Evolutionary conservation across 2,113 vertebrate genomes (phyloP), one percentile per base, ranked within the genome.

Genomic region (Phycodurus eques): DNA sequence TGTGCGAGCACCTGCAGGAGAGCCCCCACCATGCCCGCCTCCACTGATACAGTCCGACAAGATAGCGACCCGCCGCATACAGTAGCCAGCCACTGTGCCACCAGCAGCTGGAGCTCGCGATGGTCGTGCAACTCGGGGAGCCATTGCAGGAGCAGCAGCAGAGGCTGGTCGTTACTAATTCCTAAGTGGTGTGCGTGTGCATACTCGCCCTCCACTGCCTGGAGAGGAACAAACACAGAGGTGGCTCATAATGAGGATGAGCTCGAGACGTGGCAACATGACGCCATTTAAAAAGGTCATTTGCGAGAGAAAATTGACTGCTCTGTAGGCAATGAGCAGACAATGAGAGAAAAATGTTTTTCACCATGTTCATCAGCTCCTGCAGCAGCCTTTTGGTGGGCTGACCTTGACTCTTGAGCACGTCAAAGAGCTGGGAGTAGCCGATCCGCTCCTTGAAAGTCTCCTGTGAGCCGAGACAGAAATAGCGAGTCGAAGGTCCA

Each of bases 371-470:
- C 89, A 99, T 95, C 62, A 99, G 92, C 82, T 98, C 96, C 85
- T 98, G 95, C 35, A 99, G 85, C 44, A 99, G 95, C n/a, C 92
- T 88, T 43, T 93, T 94, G 78, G 95, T 95, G 39, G 98, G 96
- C 61, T 93, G 94, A 35, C 96, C 96, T 59, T 96, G 96, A 87
- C 96, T 97, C 89, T 92, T 96, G 74, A 99, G 89, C 57, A 98
- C 95, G 75, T 99, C 98, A 2, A 93, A 94, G 72, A 99, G 90
- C 79, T 99, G 97, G 0, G 93, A 78, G 77, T 99, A 99, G 79
- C 97, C 96, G 0, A 99, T 98, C 74, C 97, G 93, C 70, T 99
- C 98, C 87, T 99, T 99, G 83, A 99, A 99, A 71, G 98, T 96
- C 88, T 99, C 97, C 98, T 99, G 89, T 39, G 77, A 71, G 46